Evolutionary conservation across 2,797 vertebrate species (phyloP), one percentile per base, ranked within the genome.

Genomic region (Channa striata): DNA sequence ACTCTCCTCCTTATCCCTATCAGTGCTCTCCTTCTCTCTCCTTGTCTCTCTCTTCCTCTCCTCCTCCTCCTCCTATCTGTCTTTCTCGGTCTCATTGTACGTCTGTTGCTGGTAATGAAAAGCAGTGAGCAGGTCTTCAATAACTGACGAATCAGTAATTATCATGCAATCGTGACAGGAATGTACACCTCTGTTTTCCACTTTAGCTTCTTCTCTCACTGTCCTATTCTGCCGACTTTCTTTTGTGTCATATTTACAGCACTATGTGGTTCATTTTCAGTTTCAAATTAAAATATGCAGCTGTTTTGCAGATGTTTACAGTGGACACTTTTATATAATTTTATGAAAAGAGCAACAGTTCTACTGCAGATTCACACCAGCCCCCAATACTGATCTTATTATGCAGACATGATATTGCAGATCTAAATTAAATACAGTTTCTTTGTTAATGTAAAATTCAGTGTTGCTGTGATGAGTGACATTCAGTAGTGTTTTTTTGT

Each of bases 101-200:
- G 92, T 89, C 93, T 93, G 86, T 90, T 90, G 89, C 91, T 87
- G 87, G 85, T 95, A 94, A 94, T 95, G 93, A 95, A 94, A 93
- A 93, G 91, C 72, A 52, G 92, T 92, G 91, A 95, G 89, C 92
- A 89, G 92, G 89, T 93, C 93, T 95, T 96, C 92, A 93, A 92
- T 90, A 93, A 91, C 91, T 86, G 93, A 92, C 93, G 93, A 91
- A 92, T 92, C 85, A 88, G 90, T 95, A 94, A 95, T 96, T 95
- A 95, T 93, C 88, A 90, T 92, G 85, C 84, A 87, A 76, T 90
- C 93, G 93, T 95, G 94, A 95, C 92, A 93, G 92, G 94, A 96
- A 95, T 94, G 89, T 80, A 72, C 84, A 87, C 83, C 73, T 85
- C 72, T 50, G 51, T 84, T 73, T 74, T 50, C 50, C 65, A 20